Base-by-base conservation (phyloP, 2,888 invertebrate species). In the Spodoptera exigua region DNA sequence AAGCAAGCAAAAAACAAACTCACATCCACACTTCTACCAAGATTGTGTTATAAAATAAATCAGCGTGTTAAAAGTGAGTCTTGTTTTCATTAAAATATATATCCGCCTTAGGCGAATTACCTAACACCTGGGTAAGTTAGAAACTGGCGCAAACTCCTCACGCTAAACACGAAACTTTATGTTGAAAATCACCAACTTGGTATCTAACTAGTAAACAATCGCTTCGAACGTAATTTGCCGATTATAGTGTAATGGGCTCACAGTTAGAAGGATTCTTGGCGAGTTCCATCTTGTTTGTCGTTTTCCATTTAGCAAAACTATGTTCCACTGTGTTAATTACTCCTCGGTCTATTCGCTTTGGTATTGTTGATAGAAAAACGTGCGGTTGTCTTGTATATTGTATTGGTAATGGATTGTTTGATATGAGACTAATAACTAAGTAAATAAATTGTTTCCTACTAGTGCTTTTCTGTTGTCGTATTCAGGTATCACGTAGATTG, bases 181-280 rank as follows among this genome's bases (percentile, higher is more conserved):
- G 61, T 76, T 57, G 71, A 61, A 79, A 83, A 83, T 83, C 83
- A 79, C 79, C 77, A 83, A 81, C 78, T 84, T 63, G 54, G 75
- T 77, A 78, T 81, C 80, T 72, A 85, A 85, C 83, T 81, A 69
- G 78, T 81, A 85, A 87, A 88, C 87, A 88, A 86, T 83, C 76
- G 79, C 79, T 82, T 71, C 70, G 70, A 82, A 83, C 70, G 74
- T 77, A 82, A 84, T 82, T 80, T 74, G 70, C 68, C 69, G 61
- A 72, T 76, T 75, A 79, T 78, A 64, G 72, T 47, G 63, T 72
- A 77, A 76, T 65, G 62, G 65, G 53, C 45, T 51, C 10, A 61
- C 51, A 70, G 64, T 72, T 70, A 49, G 37, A 32, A 36, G 70
- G 71, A 65, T 73, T 78, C 63, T 66, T 55, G 72, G 11, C 11